Percentiles rank a stretch among this genome's conserved stretches.
Evolutionary conservation across 2,888 invertebrate species (phyloP).

Genomic region (Agrochola circellaris): DNA sequence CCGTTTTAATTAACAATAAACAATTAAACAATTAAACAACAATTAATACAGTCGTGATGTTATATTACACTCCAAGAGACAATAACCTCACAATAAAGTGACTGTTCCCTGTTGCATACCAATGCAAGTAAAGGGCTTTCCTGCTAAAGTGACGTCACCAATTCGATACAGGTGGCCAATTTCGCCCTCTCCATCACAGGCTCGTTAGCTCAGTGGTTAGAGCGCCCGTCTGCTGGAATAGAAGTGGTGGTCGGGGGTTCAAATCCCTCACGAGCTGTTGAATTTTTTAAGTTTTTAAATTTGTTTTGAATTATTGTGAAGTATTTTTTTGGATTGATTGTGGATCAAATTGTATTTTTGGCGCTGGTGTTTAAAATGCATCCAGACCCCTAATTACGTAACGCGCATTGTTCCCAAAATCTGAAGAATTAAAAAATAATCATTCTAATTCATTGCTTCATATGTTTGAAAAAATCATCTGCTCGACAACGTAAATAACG

Average conservation of each 20-base stretch:
- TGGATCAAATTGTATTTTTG: background rate
- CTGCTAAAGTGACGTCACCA: background rate
- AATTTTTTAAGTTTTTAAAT: no score
- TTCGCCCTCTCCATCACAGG: fast-evolving
- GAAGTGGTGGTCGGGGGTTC: conserved; percentile 34
- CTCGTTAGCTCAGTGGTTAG: conserved; percentile 42
- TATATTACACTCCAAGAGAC: background rate
- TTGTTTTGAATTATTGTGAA: background rate
- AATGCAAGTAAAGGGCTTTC: background rate
- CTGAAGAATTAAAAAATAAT: no score
- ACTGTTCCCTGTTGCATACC: background rate
- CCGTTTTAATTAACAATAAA: no score
- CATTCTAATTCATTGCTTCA: background rate
- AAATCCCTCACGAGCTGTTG: conserved; percentile 32
- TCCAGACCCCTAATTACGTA: no score
- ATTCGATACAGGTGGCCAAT: background rate
- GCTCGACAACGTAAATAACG: no score
- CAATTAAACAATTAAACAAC: no score
- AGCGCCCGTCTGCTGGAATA: background rate
- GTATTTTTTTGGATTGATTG: background rate
- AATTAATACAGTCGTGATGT: background rate
- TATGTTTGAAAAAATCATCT: background rate
- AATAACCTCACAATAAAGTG: background rate
- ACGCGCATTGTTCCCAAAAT: no score
- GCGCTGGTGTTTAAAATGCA: background rate